Evolutionary conservation across 2,888 invertebrate species (phyloP).

Genomic region (Tanytarsus gracilentus): DNA sequence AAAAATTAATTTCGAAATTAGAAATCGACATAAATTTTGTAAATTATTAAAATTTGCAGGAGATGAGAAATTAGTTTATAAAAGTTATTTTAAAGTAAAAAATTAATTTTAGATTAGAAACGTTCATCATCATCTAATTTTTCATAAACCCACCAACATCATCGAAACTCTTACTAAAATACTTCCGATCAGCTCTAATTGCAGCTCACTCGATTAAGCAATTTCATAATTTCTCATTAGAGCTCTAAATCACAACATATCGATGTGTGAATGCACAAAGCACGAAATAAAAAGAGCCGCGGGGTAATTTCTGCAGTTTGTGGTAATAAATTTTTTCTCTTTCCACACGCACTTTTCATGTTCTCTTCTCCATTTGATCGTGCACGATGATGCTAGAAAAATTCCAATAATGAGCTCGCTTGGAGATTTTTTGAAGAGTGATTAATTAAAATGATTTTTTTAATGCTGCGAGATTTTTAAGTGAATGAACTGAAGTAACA

Average conservation of each 20-base stretch:
- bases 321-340: neutral
- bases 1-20: no score
- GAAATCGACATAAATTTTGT: no score
- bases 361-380: neutral
- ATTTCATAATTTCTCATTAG: conserved; percentile 1
- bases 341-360: conserved; percentile 6
- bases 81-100: no score
- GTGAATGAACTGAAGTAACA: no score
- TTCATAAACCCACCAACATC: neutral
- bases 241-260: neutral
- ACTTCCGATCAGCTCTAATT: conserved; percentile 3
- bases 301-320: neutral
- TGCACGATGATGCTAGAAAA: no score
- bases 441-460: no score
- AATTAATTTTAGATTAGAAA: neutral
- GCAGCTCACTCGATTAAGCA: neutral
- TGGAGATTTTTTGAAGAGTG: no score
- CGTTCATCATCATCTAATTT: neutral
- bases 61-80: no score
- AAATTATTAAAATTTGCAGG: no score
- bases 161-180: no score
- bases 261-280: neutral
- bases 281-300: neutral
- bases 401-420: no score
- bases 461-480: no score